phyloP scores from a whole-genome alignment of 53 echinoderm and acorn worm species.

The Paracentrotus lividus region DNA sequence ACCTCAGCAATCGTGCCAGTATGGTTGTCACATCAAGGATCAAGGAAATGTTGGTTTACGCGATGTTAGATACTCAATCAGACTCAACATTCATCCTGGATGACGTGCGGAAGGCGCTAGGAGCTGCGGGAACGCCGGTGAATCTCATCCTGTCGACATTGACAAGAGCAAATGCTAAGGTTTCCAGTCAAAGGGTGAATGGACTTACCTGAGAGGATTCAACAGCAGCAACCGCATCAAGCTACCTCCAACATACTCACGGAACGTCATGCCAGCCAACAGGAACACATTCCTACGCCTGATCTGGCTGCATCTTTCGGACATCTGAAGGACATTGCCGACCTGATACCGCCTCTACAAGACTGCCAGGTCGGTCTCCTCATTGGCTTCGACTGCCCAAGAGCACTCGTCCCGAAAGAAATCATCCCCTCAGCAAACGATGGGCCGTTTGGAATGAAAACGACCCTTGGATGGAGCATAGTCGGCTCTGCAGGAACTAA shows the following conservation, averaged over 20 bases:
- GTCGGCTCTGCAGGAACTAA: no score
- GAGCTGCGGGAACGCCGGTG: neutral
- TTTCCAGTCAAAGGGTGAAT: neutral
- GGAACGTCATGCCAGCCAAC: neutral
- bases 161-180: neutral
- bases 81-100: slow-evolving; percentile 6
- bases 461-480: neutral
- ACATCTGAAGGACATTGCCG: neutral
- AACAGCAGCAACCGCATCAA: neutral
- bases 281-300: neutral
- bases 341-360: neutral
- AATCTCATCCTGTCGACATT: neutral
- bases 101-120: neutral
- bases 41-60: neutral
- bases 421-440: neutral
- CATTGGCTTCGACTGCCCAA: neutral
- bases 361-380: neutral
- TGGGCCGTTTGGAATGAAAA: slow-evolving; percentile 15
- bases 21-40: neutral
- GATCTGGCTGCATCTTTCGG: neutral
- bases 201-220: neutral
- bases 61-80: neutral
- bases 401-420: neutral
- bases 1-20: neutral
- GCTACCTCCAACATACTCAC: neutral